Base-by-base conservation (phyloP, 2,113 vertebrate species). In the Eurystomus gularis region DNA sequence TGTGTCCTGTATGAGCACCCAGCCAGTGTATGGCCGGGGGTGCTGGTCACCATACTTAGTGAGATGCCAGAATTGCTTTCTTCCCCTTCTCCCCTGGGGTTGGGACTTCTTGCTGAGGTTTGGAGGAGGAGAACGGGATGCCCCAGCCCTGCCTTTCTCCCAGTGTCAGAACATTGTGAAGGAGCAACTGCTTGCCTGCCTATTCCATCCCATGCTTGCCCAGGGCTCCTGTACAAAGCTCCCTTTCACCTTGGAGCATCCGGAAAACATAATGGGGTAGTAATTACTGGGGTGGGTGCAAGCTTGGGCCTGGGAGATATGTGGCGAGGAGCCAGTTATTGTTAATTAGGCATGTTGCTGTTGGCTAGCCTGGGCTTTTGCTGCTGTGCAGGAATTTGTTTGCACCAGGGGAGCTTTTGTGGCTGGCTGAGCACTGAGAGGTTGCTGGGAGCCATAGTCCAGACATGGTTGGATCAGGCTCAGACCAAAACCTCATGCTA, bases 231-330 rank as follows among this genome's bases (percentile, higher is more conserved):
- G 33, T 52, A 96, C 89, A 96, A 94, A 93, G 70, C 73, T 95
- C 37, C 58, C 87, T 95, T 95, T 97, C 87, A 93, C 93, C 94
- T 95, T 85, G 87, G 84, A 95, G 70, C 86, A 91, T 79, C 93
- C 42, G 13, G 84, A 84, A 64, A 81, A 37, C 60, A 65, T 54
- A 95, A 94, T 88, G 69, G 88, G 60, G 82, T 79, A 71, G 88
- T 78, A 84, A 86, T 96, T 95, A 86, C 28, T 61, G 49, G 68
- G 70, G 61, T 6, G 46, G 65, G 87, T 93, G 66, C 90, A 86
- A 92, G 82, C 77, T 75, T 11, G 26, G 83, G 72, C 84, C 81
- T 94, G 73, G 93, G 40, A 93, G 65, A 89, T n/a, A 39, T 3
- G 9, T 94, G 95, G 79, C 52, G 0, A 66, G 71, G 68, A 84